Evolutionary conservation across 2,888 invertebrate genomes (phyloP).

Genomic region (Carpatolechia fugitivella): DNA sequence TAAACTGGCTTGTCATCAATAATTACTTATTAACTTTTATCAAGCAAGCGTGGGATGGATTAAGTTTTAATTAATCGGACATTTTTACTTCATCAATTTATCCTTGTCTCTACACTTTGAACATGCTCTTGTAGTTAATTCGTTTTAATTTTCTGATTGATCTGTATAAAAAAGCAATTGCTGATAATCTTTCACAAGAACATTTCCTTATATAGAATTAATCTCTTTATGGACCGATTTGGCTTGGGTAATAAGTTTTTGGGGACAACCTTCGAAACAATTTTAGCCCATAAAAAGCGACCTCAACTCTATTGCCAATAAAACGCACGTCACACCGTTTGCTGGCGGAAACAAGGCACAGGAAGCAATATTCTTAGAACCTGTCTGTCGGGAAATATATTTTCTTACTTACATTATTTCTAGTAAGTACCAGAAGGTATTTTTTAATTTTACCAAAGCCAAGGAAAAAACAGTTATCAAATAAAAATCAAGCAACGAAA

Average conservation of each 20-base stretch:
- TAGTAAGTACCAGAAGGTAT: too few species aligned
- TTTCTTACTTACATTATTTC: neutral
- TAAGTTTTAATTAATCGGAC: neutral
- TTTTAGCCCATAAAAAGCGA: slow-evolving; percentile 9
- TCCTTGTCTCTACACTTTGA: too few species aligned
- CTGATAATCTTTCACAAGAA: too few species aligned
- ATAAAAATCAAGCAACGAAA: neutral
- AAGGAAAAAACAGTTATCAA: neutral
- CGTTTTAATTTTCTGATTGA: too few species aligned
- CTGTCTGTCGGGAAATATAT: neutral
- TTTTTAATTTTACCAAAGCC: too few species aligned
- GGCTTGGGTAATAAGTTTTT: too few species aligned
- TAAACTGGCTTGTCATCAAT: neutral
- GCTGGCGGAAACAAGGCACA: slow-evolving; percentile 15
- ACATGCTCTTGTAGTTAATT: too few species aligned
- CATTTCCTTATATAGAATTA: too few species aligned
- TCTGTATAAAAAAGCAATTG: too few species aligned
- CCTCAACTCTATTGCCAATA: slow-evolving; percentile 11
- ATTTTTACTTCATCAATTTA: neutral
- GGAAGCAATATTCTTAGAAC: slow-evolving; percentile 15
- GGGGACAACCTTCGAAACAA: neutral
- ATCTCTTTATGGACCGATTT: too few species aligned
- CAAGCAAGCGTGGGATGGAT: neutral
- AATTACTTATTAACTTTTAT: neutral
- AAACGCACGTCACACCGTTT: slow-evolving; percentile 16